Evolutionary conservation across 1,140 invertebrate genomes (phyloP).

Genomic region (Cecropterus lyciades): DNA sequence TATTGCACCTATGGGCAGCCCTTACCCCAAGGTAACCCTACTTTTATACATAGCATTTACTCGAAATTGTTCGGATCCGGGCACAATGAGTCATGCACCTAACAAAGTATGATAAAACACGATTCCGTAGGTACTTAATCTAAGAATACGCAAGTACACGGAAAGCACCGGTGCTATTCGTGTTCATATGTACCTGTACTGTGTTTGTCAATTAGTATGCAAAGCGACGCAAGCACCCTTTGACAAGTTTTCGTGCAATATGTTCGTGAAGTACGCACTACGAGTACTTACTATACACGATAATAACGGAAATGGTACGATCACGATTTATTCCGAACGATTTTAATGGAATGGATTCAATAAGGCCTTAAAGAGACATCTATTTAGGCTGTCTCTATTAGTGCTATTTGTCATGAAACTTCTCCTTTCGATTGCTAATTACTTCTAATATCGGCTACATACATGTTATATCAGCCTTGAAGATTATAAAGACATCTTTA

Average conservation of each 20-base stretch:
- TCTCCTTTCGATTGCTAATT: too few relatives aligned
- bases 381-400: too few relatives aligned
- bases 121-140: constrained; percentile 15
- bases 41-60: constrained; percentile 4
- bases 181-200: neutral
- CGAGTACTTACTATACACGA: too few relatives aligned
- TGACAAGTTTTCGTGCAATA: constrained; percentile 17
- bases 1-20: neutral
- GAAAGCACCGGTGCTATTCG: neutral
- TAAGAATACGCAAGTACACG: neutral
- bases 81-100: constrained; percentile 2
- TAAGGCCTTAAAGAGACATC: too few relatives aligned
- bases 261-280: constrained; percentile 6
- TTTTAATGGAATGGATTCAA: too few relatives aligned
- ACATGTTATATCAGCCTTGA: too few relatives aligned
- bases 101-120: constrained; percentile 23
- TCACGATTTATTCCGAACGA: too few relatives aligned
- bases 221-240: constrained; percentile 8
- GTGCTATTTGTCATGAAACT: too few relatives aligned
- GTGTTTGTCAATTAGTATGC: neutral
- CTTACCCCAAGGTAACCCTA: neutral
- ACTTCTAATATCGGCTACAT: too few relatives aligned
- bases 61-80: constrained; percentile 22
- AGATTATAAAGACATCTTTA: too few relatives aligned
- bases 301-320: neutral